Evolutionary conservation across 2,797 vertebrate species (phyloP).

Genomic region (Phrynocephalus vlangalii): DNA sequence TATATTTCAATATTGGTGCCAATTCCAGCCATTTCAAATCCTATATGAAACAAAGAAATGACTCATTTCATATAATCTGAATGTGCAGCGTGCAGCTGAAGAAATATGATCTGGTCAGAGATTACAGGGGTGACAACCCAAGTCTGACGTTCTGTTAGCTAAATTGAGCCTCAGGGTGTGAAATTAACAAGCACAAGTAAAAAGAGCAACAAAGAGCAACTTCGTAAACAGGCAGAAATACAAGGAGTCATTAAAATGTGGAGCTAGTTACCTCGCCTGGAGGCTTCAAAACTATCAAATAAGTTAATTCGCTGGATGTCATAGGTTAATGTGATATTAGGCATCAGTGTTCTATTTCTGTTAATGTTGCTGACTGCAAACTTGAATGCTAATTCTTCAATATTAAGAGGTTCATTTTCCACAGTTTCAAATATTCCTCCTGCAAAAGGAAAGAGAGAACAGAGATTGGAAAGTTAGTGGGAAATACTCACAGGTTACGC

Average conservation of each 20-base stretch:
- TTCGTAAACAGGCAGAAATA: constrained; percentile 19
- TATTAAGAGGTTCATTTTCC: constrained; percentile 95
- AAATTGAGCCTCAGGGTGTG: constrained; percentile 1
- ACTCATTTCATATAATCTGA: constrained; percentile 30
- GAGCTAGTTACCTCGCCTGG: constrained; percentile 88
- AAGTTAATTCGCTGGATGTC: constrained; percentile 99
- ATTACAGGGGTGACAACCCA: constrained; percentile 16
- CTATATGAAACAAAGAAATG: constrained; percentile 3
- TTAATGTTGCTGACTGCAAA: constrained; percentile 98
- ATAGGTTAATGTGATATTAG: constrained; percentile 97
- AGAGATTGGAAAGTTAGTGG: constrained; percentile 10
- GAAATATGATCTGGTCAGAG: constrained; percentile 27
- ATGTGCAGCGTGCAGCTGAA: constrained; percentile 17
- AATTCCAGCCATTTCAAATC: constrained; percentile 11
- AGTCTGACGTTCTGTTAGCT: constrained; percentile 21
- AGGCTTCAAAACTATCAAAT: constrained; percentile 98
- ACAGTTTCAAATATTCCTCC: constrained; percentile 98
- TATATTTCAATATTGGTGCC: constrained; percentile 29
- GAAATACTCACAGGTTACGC: no score
- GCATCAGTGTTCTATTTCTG: constrained; percentile 96
- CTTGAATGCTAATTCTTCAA: constrained; percentile 98
- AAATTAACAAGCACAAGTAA: neutral
- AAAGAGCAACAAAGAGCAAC: constrained; percentile 31
- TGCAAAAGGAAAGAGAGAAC: constrained; percentile 78
- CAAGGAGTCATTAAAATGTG: constrained; percentile 53